phyloP scores from a whole-genome alignment of 2,113 vertebrate genomes.

The Hippocampus comes region DNA sequence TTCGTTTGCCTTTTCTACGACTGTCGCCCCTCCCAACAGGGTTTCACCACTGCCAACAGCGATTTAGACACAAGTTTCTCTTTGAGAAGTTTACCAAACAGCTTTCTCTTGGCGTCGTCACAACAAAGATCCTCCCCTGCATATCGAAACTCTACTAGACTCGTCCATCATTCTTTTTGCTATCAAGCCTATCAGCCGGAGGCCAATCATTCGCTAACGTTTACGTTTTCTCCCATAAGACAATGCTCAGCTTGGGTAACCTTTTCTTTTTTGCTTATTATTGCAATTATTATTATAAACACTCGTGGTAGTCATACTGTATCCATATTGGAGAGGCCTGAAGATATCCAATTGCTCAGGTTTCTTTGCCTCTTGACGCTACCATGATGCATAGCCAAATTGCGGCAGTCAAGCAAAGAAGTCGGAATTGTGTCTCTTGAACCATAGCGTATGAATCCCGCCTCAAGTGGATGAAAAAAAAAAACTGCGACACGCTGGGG shows the following conservation, averaged over 20 bases:
- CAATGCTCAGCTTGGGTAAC: background rate
- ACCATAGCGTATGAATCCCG: background rate
- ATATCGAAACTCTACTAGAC: no score
- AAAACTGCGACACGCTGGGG: background rate
- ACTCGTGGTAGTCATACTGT: background rate
- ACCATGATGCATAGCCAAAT: background rate
- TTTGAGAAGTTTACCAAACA: no score
- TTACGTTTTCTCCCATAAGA: no score
- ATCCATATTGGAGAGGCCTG: background rate
- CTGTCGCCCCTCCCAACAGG: no score
- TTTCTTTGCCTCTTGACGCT: background rate
- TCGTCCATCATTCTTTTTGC: no score
- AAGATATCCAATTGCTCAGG: background rate
- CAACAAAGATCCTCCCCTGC: no score
- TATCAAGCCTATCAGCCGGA: no score
- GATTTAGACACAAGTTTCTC: no score
- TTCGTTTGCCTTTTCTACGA: no score
- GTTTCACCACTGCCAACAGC: no score
- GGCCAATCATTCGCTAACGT: no score
- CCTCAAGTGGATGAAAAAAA: background rate
- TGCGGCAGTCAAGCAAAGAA: background rate
- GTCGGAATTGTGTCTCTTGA: background rate
- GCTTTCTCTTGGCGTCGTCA: no score
- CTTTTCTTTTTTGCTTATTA: background rate
- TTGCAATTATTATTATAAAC: background rate